Base-by-base conservation (phyloP, 2,113 vertebrate genomes). In the Pao palembangensis region DNA sequence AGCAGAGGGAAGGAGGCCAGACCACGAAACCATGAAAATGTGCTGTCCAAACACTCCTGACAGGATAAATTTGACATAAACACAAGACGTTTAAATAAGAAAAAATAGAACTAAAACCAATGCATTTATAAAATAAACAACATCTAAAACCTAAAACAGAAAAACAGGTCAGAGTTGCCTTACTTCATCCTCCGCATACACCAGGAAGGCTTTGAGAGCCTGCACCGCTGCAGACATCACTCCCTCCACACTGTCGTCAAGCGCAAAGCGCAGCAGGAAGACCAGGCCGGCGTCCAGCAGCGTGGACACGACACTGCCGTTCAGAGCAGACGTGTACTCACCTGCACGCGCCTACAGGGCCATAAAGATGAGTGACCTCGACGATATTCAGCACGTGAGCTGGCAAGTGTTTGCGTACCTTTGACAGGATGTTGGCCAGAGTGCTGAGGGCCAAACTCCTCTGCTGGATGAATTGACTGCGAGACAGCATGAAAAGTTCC, bases 201-300 rank as follows among this genome's bases (percentile, higher is more conserved):
- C 94, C 48, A 99, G 84, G 18, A 98, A 88, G 21, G 91, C 89
- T 64, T 64, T 90, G 4, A 99, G 91, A 8, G 94, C 90, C 5
- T 82, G 91, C 66, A 93, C 74, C 1, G 94, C 90, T 0, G 94
- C 92, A 57, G 93, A 91, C 61, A 96, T 91, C 69, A 94, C 96
- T 23, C 92, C 93, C 44, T 95, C 94, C 63, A 94, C 91, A 0
- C 89, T 21, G 61, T 98, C 95, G 19, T 99, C 97, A 90, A 99
- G 73, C 0, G 94, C 93, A 80, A 95, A 98, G 64, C 96, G 94
- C 42, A 99, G 86, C 62, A 98, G 79, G 87, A 98, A 99, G 46
- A 98, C 90, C 72, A 98, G 93, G 3, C 97, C 96, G 5, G 96
- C 96, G 46, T 99, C 97, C 10, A 98, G 90, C 51, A 99, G 89